Evolutionary conservation across 2,888 invertebrate species (phyloP).

Genomic region (Thymelicus sylvestris): DNA sequence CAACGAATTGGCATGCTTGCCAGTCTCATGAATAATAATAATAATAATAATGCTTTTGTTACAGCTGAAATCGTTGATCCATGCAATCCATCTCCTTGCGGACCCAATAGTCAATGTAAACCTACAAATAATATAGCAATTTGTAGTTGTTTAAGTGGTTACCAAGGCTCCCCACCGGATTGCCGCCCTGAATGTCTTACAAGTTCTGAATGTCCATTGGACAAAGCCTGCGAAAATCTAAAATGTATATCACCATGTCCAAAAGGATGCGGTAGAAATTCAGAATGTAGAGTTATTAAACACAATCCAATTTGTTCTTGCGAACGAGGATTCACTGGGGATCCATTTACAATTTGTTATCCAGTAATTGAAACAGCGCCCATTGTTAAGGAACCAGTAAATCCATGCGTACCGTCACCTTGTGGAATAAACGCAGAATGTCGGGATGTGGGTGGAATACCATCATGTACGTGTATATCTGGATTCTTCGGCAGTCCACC

Average conservation of each 20-base stretch:
- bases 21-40: not conserved
- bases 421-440: conserved; percentile 90
- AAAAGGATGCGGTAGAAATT: conserved; percentile 88
- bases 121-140: conserved; percentile 85
- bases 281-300: conserved; percentile 89
- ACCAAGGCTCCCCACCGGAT: conserved; percentile 88
- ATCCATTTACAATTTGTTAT: conserved; percentile 86
- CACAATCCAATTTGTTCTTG: conserved; percentile 90
- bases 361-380: conserved; percentile 60
- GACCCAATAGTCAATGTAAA: conserved; percentile 88
- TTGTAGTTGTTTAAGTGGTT: conserved; percentile 88
- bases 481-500: conserved; percentile 89
- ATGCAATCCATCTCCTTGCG: conserved; percentile 91
- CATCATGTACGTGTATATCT: conserved; percentile 88
- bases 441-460: conserved; percentile 76
- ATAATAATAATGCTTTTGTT: conserved; percentile 44
- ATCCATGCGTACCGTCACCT: conserved; percentile 91
- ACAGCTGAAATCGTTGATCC: conserved; percentile 69
- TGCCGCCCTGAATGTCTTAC: conserved; percentile 89
- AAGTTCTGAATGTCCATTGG: conserved; percentile 87
- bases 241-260: conserved; percentile 90
- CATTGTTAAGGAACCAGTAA: conserved; percentile 51
- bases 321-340: conserved; percentile 85
- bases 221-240: conserved; percentile 88
- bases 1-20: not conserved